Percentiles rank a stretch among this genome's conserved stretches.
Conservation (phyloP, 2,888 invertebrate species). For the Callimorpha dominula region DNA sequence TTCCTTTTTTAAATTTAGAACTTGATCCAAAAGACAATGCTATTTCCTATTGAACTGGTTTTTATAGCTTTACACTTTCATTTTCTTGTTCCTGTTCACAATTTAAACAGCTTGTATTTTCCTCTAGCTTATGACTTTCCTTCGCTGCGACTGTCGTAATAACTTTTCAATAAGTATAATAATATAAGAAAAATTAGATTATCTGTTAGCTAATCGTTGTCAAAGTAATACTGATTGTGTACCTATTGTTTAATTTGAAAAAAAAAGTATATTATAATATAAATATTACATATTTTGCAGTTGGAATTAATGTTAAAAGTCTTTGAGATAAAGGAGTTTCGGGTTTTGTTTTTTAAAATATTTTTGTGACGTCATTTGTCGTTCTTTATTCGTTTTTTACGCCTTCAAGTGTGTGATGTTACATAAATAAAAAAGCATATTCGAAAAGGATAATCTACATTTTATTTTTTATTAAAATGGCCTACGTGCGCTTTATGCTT, state of each 20-base stretch:
- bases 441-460: constrained; percentile 33
- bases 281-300: constrained; percentile 59
- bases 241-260: constrained; percentile 69
- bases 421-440: constrained; percentile 35
- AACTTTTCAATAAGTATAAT: constrained; percentile 53
- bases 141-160: constrained; percentile 48
- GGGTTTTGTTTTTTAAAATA: constrained; percentile 52
- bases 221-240: constrained; percentile 67
- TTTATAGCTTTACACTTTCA: background rate
- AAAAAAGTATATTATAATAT: constrained; percentile 55
- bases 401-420: constrained; percentile 23
- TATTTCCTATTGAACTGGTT: background rate
- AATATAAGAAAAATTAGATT: constrained; percentile 65
- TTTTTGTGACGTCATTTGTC: constrained; percentile 46
- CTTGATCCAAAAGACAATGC: constrained; percentile 3
- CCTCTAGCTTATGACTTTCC: constrained; percentile 40
- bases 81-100: constrained; percentile 40
- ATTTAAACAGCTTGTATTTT: constrained; percentile 30
- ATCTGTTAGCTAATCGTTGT: constrained; percentile 74
- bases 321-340: constrained; percentile 63
- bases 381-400: constrained; percentile 22
- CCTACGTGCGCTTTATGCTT: constrained; percentile 44
- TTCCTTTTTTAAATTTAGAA: background rate
- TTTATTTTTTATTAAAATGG: constrained; percentile 45
- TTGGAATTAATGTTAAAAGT: constrained; percentile 67